These are phyloP conservation scores for Colinus virginianus DNA, from an alignment of 2,113 vertebrate species.

Conservation along the genomic window DNA sequence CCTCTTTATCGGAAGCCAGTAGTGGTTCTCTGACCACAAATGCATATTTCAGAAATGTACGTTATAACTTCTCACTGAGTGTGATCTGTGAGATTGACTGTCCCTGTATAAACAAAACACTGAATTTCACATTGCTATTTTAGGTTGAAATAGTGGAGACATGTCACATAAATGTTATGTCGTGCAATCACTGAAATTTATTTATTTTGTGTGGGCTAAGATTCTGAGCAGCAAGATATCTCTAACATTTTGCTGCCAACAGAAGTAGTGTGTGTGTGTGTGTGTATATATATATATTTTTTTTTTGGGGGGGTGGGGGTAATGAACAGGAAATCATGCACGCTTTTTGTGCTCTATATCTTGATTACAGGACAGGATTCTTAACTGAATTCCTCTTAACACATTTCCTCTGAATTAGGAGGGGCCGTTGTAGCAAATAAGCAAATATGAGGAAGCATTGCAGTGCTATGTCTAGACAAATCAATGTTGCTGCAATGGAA, in stretches of 20 bases:
- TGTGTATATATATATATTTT: too few species aligned
- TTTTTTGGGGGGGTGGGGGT: too few species aligned
- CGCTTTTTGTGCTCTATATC: not conserved
- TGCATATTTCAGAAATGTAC: not conserved
- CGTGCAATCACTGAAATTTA: not conserved
- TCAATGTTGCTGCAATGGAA: not conserved
- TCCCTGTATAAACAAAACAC: not conserved
- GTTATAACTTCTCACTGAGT: not conserved
- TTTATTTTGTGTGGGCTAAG: not conserved
- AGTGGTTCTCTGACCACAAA: not conserved
- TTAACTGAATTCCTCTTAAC: not conserved
- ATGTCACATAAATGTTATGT: not conserved
- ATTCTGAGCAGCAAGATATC: not conserved
- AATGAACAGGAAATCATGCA: not conserved
- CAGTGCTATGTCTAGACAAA: not conserved
- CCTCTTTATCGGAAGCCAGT: not conserved
- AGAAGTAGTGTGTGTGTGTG: not conserved
- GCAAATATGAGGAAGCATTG: not conserved
- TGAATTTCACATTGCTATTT: not conserved
- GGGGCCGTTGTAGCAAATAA: not conserved
- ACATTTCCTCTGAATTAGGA: not conserved
- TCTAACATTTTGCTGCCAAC: not conserved
- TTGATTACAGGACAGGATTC: not conserved
- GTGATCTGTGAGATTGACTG: not conserved
- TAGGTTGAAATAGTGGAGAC: not conserved